Percentiles rank a stretch among this genome's conserved stretches.
Conservation (phyloP, 1,140 invertebrate genomes). For the Acromyrmex heyeri region DNA sequence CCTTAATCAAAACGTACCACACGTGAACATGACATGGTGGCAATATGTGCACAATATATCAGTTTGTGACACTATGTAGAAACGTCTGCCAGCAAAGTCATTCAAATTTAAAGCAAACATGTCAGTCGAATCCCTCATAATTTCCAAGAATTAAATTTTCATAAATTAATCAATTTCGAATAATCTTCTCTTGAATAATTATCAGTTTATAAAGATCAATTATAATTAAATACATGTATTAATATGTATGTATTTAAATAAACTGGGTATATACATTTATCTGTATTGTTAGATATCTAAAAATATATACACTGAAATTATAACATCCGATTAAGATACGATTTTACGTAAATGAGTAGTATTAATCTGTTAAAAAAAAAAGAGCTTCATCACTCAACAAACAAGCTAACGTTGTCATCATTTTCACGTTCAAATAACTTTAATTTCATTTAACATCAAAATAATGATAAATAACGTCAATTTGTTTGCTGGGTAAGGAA, state of each 20-base stretch:
- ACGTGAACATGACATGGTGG: constrained; percentile 51
- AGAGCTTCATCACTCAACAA: no score
- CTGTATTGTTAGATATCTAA: no score
- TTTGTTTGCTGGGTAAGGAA: background rate
- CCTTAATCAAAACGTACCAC: constrained; percentile 75
- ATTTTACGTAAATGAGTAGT: background rate
- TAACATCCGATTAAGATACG: background rate
- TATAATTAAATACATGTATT: background rate
- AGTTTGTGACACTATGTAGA: constrained; percentile 38
- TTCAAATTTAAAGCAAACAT: constrained; percentile 38
- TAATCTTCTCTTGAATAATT: background rate
- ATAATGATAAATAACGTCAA: no score
- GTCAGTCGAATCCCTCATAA: constrained; percentile 30
- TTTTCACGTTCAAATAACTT: no score
- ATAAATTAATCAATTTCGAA: background rate
- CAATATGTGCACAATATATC: constrained; percentile 51
- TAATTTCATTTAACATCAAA: no score
- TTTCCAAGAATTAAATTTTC: background rate
- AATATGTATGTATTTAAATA: constrained; percentile 9
- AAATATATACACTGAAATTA: background rate
- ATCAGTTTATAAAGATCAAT: background rate
- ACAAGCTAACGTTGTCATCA: no score
- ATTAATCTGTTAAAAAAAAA: background rate
- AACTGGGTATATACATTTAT: background rate
- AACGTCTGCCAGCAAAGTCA: constrained; percentile 19